phyloP scores from a whole-genome alignment of 2,888 invertebrate species.

The Pogonocherus hispidulus region DNA sequence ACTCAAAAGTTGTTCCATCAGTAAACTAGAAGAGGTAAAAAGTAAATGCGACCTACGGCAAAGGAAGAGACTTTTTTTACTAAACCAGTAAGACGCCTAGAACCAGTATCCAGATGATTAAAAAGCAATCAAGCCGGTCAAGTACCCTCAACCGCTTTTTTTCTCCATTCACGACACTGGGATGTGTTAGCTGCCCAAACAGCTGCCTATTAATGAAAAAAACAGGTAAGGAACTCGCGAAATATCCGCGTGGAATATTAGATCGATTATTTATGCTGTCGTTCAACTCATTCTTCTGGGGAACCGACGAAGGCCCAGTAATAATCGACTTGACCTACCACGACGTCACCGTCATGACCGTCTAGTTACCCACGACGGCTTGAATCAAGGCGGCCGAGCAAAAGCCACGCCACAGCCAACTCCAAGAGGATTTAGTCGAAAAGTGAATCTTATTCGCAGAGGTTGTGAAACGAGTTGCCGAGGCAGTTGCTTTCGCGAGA shows the following conservation, averaged over 20 bases:
- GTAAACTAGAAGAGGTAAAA: no score
- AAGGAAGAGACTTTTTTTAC: neutral
- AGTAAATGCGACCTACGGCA: no score
- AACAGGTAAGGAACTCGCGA: neutral
- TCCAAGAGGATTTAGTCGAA: constrained; percentile 41
- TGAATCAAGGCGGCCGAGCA: constrained; percentile 13
- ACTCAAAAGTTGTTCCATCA: no score
- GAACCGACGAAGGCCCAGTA: constrained; percentile 6
- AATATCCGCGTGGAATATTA: constrained; percentile 7
- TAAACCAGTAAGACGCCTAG: neutral
- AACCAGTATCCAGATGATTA: neutral
- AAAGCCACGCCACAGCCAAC: constrained; percentile 17
- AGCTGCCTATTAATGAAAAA: neutral
- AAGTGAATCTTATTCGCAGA: constrained; percentile 45
- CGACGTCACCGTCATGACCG: constrained; percentile 40
- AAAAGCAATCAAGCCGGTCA: constrained; percentile 10
- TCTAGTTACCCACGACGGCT: constrained; percentile 23
- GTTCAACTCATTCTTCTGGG: constrained; percentile 23
- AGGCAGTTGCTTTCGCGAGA: constrained; percentile 43
- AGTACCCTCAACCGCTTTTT: constrained; percentile 19
- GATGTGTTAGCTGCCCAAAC: constrained; percentile 21
- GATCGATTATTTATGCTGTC: constrained; percentile 29
- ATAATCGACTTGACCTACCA: constrained; percentile 43
- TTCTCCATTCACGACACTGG: constrained; percentile 41
- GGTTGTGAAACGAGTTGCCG: constrained; percentile 11